Conservation (phyloP, 2,888 invertebrate genomes). For the Cephus pygmeus region DNA sequence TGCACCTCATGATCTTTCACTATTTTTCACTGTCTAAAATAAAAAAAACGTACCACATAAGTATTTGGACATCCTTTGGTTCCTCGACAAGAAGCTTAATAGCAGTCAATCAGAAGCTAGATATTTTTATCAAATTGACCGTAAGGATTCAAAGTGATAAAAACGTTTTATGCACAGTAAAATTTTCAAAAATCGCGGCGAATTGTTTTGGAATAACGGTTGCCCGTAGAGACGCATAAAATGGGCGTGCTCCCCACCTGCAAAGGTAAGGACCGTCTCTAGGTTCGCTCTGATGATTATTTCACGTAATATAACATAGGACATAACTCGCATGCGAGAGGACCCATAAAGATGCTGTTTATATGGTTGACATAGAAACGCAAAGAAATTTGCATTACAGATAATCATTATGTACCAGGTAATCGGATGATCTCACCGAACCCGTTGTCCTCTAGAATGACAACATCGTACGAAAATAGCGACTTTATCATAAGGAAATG, state of each 20-base stretch:
- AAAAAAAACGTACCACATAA: conserved; percentile 8
- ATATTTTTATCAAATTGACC: not conserved
- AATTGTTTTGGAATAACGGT: conserved; percentile 36
- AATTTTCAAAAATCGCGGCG: not conserved
- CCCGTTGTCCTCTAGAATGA: conserved; percentile 43
- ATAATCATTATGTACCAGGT: conserved; percentile 16
- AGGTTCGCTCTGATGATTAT: not conserved
- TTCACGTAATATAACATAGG: not conserved
- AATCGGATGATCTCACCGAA: conserved; percentile 52
- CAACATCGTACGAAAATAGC: conserved; percentile 43
- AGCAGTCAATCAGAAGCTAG: not conserved
- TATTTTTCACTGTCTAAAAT: conserved; percentile 36
- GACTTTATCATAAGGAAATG: conserved; percentile 1
- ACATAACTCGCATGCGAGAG: not conserved
- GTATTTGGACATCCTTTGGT: not conserved
- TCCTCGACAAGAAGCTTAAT: not conserved
- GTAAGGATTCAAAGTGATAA: not conserved
- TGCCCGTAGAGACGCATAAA: conserved; percentile 46
- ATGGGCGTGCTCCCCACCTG: conserved; percentile 41
- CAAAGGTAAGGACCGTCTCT: conserved; percentile 3
- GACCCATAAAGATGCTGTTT: not conserved
- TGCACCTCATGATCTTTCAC: conserved; percentile 45
- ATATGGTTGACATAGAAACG: not conserved
- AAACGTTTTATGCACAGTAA: not conserved
- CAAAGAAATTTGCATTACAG: not conserved